Evolutionary conservation across 2,888 invertebrate genomes (phyloP), one percentile per base, ranked within the genome.

Genomic region (Orthosia gothica): DNA sequence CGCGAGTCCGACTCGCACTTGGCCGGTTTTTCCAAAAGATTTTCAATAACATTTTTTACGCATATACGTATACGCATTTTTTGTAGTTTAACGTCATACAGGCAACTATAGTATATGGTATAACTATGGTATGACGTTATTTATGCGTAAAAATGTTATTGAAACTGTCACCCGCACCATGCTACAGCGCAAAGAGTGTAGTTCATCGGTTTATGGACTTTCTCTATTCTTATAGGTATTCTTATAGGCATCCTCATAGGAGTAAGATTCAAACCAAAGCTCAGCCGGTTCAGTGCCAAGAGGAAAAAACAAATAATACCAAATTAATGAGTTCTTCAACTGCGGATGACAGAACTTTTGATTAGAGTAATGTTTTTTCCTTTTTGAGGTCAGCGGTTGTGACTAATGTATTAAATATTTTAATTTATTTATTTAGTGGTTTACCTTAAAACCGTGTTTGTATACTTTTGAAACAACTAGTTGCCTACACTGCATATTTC

Each of bases 371-470:
- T 26, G 74, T 40, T 40, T 45, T 52, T 47, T 20, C 20, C 23
- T 20, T 76, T 47, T 16, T 5, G 40, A 32, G 15, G 20, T 50
- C 15, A 23, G 55, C 15, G 47, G 49, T 67, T 54, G 32, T 26
- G 20, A 2, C 15, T 4, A 65, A 23, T 40, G 54, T 55, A 76
- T 76, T 20, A n/a, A 76, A 65, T 7, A 32, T 15, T 45, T n/a
- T 16, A n/a, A 40, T 23, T 5, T 11, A 47, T 49, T 26, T 69
- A n/a, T 50, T 78, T 0, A 15, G 20, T 45, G 26, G 1, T 77
- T 50, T 50, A 57, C 55, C n/a, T 49, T 40, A 9, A 23, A 23
- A 23, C 1, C 0, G 26, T 12, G 11, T 20, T 20, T 23, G 49
- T 5, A n/a, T 40, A 40, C 9, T 18, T 13, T 15, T 49, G 5